These are phyloP conservation scores for Nephila pilipes DNA, from an alignment of 1,140 invertebrate genomes.

Conservation along the genomic window DNA sequence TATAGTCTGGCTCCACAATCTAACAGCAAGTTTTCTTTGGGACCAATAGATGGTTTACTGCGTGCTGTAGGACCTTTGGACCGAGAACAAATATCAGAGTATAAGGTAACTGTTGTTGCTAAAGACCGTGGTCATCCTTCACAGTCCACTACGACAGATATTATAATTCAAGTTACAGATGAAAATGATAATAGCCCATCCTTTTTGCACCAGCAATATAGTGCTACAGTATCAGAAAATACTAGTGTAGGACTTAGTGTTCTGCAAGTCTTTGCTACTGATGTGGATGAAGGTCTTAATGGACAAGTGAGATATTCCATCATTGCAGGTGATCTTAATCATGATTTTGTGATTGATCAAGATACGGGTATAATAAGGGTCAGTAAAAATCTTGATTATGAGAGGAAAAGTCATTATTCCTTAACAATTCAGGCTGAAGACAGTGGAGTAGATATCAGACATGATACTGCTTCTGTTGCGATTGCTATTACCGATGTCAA, in stretches of 20 bases:
- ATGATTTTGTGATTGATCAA: constrained; percentile 94
- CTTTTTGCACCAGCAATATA: constrained; percentile 94
- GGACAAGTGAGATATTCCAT: constrained; percentile 94
- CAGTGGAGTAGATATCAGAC: constrained; percentile 83
- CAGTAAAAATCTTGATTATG: constrained; percentile 94
- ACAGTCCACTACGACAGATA: constrained; percentile 86
- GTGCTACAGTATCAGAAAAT: constrained; percentile 93
- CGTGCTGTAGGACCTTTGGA: constrained; percentile 91
- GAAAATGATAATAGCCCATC: constrained; percentile 96
- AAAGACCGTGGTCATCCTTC: constrained; percentile 93
- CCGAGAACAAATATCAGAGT: constrained; percentile 85
- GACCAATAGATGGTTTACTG: constrained; percentile 92
- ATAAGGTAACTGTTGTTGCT: constrained; percentile 80
- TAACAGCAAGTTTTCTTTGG: constrained; percentile 87
- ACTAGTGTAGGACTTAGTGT: constrained; percentile 95
- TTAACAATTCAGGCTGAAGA: constrained; percentile 93
- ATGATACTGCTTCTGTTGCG: constrained; percentile 87
- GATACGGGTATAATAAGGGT: constrained; percentile 93
- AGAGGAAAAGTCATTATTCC: constrained; percentile 91
- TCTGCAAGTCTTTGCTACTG: constrained; percentile 91
- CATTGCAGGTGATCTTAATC: constrained; percentile 92
- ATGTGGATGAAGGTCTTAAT: constrained; percentile 93
- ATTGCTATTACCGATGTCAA: constrained; percentile 93
- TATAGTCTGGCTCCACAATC: constrained; percentile 86
- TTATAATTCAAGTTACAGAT: constrained; percentile 90